Evolutionary conservation across 2,888 invertebrate species (phyloP), one percentile per base, ranked within the genome.

Genomic region (Papilio gigon): DNA sequence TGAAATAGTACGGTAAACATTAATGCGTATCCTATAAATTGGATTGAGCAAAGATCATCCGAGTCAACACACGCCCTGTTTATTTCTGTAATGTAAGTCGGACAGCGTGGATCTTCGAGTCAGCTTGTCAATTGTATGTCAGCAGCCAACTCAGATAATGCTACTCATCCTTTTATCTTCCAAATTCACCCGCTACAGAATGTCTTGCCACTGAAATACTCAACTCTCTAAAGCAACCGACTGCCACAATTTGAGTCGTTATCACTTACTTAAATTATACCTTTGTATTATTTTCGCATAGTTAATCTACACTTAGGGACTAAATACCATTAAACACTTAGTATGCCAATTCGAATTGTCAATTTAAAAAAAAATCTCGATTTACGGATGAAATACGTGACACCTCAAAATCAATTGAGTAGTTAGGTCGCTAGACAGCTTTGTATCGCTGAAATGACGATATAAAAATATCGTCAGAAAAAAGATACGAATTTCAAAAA

Each of bases 161-260:
- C 77, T 81, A 75, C 74, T 79, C 78, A 76, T 80, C 80, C 83
- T 84, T 87, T 85, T 86, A 84, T 85, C 77, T 78, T 71, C 75
- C 74, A 77, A 73, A 79, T 77, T 72, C 72, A 63, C 68, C 75
- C 65, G 69, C 73, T 72, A 71, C 72, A 75, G 73, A 79, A 77
- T 77, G 76, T 74, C 76, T 77, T 76, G 74, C 75, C 76, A 72
- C 76, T 75, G 74, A 79, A 80, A 83, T 86, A 84, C 85, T 77
- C 78, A 80, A n/a, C n/a, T 78, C 78, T 80, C 80, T 76, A 81
- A 77, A 79, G 79, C 76, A 77, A 76, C 78, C n/a, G n/a, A n/a
- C n/a, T n/a, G n/a, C n/a, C n/a, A n/a, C n/a, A n/a, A n/a, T n/a
- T n/a, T n/a, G n/a, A n/a, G n/a, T n/a, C n/a, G n/a, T n/a, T n/a